These are phyloP conservation scores for Notiomystis cincta DNA, from an alignment of 2,113 vertebrate species.

Conservation along the genomic window DNA sequence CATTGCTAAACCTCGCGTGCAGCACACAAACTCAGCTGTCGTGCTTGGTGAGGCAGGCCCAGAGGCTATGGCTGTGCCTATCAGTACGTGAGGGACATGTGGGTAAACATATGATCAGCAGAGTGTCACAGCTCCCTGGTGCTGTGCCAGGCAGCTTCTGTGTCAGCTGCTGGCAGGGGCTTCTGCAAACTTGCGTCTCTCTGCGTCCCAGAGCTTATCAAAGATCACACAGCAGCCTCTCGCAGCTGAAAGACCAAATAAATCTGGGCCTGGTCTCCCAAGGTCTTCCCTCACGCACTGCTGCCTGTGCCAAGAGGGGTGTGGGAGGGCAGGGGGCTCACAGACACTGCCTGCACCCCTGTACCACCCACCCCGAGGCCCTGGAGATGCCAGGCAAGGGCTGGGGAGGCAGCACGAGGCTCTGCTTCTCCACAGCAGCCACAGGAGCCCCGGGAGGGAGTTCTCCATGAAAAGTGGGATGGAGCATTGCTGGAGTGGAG, in stretches of 20 bases:
- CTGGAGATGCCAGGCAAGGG: fast-evolving
- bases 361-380: fast-evolving
- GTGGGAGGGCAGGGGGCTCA: background rate
- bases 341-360: background rate
- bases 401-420: background rate
- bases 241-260: constrained; percentile 12
- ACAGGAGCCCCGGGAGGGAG: background rate
- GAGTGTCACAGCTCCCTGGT: constrained; percentile 38
- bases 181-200: background rate
- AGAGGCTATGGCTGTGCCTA: constrained; percentile 1
- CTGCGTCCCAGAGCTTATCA: background rate
- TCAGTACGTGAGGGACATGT: background rate
- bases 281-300: background rate
- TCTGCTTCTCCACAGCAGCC: fast-evolving
- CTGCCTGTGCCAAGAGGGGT: background rate
- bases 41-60: background rate
- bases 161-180: constrained; percentile 38
- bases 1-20: fast-evolving
- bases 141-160: constrained; percentile 36
- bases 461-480: background rate
- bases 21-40: background rate
- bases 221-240: background rate
- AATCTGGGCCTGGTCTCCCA: constrained; percentile 17
- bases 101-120: constrained; percentile 16
- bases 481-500: background rate